A percentile compares a stretch with the other conserved stretches of the same genome.
Evolutionary conservation across 1,140 invertebrate species (phyloP).

Genomic region (Drosophila elegans): DNA sequence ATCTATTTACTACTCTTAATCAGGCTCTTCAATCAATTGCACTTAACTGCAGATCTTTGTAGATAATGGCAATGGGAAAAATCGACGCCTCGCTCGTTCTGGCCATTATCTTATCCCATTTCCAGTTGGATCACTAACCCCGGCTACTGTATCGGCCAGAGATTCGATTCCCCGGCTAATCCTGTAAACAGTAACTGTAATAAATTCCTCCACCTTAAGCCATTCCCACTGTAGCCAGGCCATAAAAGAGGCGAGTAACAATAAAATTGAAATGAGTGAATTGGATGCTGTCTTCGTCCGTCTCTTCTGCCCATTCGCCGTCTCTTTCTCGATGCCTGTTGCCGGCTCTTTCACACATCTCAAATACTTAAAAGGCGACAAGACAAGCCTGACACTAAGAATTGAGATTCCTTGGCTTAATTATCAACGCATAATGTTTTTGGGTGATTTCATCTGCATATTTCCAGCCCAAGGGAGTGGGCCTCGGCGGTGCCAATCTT

Average conservation of each 20-base stretch:
- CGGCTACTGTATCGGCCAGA: conserved; percentile 31
- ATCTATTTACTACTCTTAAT: conserved; percentile 7
- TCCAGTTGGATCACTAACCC: conserved; percentile 23
- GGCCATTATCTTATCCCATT: conserved; percentile 42
- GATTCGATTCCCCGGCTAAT: conserved; percentile 29
- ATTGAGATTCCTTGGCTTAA: conserved; percentile 76
- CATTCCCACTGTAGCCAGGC: conserved; percentile 32
- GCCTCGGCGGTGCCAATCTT: conserved; percentile 37
- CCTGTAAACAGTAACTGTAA: conserved; percentile 45
- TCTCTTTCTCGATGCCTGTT: conserved; percentile 11
- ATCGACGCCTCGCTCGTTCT: conserved; percentile 7
- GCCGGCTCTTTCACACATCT: conserved; percentile 29
- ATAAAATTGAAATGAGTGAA: conserved; percentile 81
- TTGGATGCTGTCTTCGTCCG: conserved; percentile 57
- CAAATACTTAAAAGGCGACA: conserved; percentile 65
- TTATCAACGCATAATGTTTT: conserved; percentile 81
- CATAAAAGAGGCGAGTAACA: conserved; percentile 59
- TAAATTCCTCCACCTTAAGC: conserved; percentile 46
- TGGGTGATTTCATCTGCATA: conserved; percentile 81
- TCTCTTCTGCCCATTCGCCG: not conserved
- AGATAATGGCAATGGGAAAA: conserved; percentile 17
- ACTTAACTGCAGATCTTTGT: conserved; percentile 20
- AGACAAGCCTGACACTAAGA: conserved; percentile 65
- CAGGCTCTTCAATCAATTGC: conserved; percentile 11
- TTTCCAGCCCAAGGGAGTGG: conserved; percentile 42